These are phyloP conservation scores for Drosophila histrio DNA, from an alignment of 2,888 invertebrate species.

Conservation along the genomic window DNA sequence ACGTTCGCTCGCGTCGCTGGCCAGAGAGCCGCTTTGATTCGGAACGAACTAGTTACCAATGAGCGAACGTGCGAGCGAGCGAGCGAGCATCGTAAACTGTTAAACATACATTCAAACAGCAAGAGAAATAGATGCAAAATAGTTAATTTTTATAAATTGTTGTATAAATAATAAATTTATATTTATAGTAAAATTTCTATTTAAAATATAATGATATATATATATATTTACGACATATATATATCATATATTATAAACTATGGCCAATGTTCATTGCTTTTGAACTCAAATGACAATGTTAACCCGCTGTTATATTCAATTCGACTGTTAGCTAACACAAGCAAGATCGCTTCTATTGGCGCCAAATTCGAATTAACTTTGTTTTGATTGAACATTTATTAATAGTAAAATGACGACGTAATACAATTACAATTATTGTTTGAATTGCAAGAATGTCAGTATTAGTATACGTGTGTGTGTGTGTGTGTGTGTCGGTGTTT, in stretches of 20 bases:
- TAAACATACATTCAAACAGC: slow-evolving; percentile 2
- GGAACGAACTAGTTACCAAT: slow-evolving; percentile 36
- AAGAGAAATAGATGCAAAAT: background rate
- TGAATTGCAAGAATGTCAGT: slow-evolving; percentile 64
- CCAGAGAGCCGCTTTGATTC: slow-evolving; percentile 31
- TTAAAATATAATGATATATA: too few relatives aligned
- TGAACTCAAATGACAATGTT: slow-evolving; percentile 8
- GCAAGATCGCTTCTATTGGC: slow-evolving; percentile 16
- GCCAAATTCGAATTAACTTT: slow-evolving; percentile 12
- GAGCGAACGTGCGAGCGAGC: slow-evolving; percentile 5
- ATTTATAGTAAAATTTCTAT: background rate
- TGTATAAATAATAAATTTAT: background rate
- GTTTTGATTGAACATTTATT: slow-evolving; percentile 55
- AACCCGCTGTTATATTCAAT: background rate
- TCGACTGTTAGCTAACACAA: slow-evolving; percentile 7
- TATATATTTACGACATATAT: background rate
- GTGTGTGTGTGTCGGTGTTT: slow-evolving; percentile 11
- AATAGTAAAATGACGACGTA: slow-evolving; percentile 63
- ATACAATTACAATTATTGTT: slow-evolving; percentile 49
- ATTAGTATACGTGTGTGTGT: slow-evolving; percentile 41
- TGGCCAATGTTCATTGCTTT: background rate
- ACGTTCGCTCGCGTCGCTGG: slow-evolving; percentile 26
- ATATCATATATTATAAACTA: too few relatives aligned
- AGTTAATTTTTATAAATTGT: background rate
- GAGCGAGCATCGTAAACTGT: background rate